These are phyloP conservation scores for Tipula helvola DNA, from an alignment of 2,888 invertebrate genomes.

Conservation along the genomic window DNA sequence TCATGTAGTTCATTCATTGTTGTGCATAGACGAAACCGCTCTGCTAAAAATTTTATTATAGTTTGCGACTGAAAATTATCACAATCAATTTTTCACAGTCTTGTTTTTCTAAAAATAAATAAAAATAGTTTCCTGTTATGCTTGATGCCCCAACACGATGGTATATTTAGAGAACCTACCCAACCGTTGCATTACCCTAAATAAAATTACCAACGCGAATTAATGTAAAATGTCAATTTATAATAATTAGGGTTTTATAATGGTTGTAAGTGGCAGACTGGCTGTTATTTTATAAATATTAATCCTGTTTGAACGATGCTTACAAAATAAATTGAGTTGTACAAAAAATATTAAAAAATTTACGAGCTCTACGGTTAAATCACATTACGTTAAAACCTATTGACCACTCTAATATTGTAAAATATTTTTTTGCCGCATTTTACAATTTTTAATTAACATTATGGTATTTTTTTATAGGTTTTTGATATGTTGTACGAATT, in stretches of 20 bases:
- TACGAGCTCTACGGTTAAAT: not conserved
- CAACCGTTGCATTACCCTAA: not conserved
- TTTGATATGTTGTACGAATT: not conserved
- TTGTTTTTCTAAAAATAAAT: not conserved
- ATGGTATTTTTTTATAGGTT: not conserved
- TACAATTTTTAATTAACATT: not conserved
- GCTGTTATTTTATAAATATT: no score
- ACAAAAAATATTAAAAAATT: not conserved
- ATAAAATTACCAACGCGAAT: not conserved
- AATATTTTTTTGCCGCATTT: not conserved
- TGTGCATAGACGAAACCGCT: not conserved
- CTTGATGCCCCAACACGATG: no score
- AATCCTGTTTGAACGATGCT: not conserved
- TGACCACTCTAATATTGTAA: not conserved
- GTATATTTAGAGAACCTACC: no score
- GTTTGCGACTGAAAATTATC: not conserved
- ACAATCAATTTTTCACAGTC: not conserved
- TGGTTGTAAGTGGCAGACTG: not conserved
- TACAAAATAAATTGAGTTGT: not conserved
- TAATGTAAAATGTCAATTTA: not conserved
- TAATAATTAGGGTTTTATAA: not conserved
- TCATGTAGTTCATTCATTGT: not conserved
- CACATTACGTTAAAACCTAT: not conserved
- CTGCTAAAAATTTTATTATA: not conserved
- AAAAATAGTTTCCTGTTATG: not conserved